Percentiles rank a stretch among this genome's conserved stretches.
phyloP scores from a whole-genome alignment of 2,797 vertebrate species.

The Lutjanus campechanus region DNA sequence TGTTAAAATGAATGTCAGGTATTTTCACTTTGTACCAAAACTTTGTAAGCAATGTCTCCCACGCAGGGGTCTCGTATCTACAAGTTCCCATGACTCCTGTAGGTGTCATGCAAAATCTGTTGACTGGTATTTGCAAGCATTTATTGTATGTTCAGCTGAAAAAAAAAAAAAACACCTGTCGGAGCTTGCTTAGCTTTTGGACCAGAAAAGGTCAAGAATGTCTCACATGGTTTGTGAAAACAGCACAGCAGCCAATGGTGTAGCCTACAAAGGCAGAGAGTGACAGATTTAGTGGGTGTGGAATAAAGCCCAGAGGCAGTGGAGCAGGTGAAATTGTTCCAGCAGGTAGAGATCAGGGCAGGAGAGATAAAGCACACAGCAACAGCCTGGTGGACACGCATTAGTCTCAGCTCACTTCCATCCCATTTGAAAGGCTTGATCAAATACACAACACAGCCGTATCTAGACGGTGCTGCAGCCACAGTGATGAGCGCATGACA shows the following conservation, averaged over 20 bases:
- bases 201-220: constrained; percentile 10
- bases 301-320: constrained; percentile 79
- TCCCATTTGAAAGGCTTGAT: constrained; percentile 57
- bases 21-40: constrained; percentile 39
- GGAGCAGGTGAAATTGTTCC: constrained; percentile 82
- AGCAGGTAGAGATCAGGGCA: constrained; percentile 69
- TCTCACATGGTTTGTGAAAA: constrained; percentile 6
- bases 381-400: constrained; percentile 62
- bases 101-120: neutral
- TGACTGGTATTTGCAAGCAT: neutral
- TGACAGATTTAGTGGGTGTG: constrained; percentile 66
- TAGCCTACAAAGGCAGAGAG: constrained; percentile 27
- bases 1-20: constrained; percentile 43
- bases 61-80: neutral
- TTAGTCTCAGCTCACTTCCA: constrained; percentile 83
- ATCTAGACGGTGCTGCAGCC: neutral
- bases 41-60: constrained; percentile 25
- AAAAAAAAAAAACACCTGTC: constrained; percentile 7
- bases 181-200: neutral
- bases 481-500: neutral
- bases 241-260: constrained; percentile 13
- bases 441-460: constrained; percentile 34
- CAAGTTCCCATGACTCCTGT: constrained; percentile 38
- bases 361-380: constrained; percentile 85
- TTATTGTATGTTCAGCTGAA: neutral